These are phyloP conservation scores for Platypus cylindrus DNA, from an alignment of 2,888 invertebrate genomes.

Conservation along the genomic window DNA sequence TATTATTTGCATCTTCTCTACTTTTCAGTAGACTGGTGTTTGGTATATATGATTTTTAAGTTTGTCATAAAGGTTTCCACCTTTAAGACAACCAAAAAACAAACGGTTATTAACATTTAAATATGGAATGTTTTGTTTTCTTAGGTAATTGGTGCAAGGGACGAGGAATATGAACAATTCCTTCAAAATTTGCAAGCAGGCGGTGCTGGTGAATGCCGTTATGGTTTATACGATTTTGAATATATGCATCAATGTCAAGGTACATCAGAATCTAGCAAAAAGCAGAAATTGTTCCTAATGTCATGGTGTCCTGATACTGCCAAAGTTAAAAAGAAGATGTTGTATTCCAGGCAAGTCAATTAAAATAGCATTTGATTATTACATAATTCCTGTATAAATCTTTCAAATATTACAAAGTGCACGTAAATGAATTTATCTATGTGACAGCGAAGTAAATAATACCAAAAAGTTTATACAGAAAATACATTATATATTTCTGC, in stretches of 20 bases:
- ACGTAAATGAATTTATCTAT: no score
- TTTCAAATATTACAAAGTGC: no score
- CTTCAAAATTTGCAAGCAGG: constrained; percentile 84
- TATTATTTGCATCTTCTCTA: no score
- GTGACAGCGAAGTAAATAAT: no score
- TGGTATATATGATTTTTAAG: no score
- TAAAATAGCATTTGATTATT: no score
- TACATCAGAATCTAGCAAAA: constrained; percentile 92
- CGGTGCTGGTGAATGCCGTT: constrained; percentile 92
- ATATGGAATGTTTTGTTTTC: neutral
- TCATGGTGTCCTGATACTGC: constrained; percentile 98
- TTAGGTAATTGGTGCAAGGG: constrained; percentile 69
- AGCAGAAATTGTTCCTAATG: constrained; percentile 96
- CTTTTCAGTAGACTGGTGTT: no score
- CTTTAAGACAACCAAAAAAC: no score
- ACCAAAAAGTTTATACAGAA: no score
- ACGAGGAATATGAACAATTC: constrained; percentile 89
- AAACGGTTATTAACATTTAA: neutral
- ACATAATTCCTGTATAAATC: no score
- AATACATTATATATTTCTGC: no score
- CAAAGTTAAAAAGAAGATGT: constrained; percentile 80
- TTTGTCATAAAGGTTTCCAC: no score
- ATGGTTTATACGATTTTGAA: constrained; percentile 95
- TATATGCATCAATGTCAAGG: constrained; percentile 96
- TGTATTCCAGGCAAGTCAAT: constrained; percentile 52